Conservation (phyloP, 1,140 invertebrate genomes). For the Lepidurus packardi region DNA sequence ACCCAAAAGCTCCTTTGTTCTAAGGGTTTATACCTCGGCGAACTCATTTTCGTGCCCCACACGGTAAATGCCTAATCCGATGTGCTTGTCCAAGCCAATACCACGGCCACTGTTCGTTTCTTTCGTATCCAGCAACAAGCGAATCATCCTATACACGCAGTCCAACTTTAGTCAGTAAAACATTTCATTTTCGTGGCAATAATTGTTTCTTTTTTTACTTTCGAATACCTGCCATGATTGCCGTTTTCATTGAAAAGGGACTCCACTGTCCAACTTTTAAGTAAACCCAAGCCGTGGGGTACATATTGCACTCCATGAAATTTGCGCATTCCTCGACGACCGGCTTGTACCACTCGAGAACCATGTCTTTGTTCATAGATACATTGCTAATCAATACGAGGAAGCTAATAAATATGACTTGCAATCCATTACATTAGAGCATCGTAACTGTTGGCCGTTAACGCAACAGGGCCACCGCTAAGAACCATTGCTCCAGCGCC, state of each 20-base stretch:
- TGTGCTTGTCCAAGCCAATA: slow-evolving; percentile 33
- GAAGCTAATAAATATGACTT: neutral
- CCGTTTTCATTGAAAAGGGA: slow-evolving; percentile 26
- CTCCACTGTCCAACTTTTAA: slow-evolving; percentile 28
- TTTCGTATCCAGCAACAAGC: slow-evolving; percentile 32
- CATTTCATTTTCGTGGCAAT: neutral
- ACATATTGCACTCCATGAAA: slow-evolving; percentile 27
- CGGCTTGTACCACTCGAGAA: neutral
- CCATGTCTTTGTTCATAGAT: slow-evolving; percentile 26
- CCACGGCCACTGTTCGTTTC: neutral
- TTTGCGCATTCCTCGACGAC: neutral
- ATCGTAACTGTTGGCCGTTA: slow-evolving; percentile 34
- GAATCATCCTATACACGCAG: slow-evolving; percentile 28
- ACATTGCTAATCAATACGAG: neutral
- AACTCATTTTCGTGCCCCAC: slow-evolving; percentile 34
- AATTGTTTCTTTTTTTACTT: neutral
- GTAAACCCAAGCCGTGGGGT: slow-evolving; percentile 24
- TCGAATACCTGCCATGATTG: slow-evolving; percentile 28
- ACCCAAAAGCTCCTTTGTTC: neutral
- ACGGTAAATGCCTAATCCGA: slow-evolving; percentile 34
- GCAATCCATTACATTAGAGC: slow-evolving; percentile 28
- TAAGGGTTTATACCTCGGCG: slow-evolving; percentile 30
- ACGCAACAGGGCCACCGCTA: slow-evolving; percentile 22
- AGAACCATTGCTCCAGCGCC: slow-evolving; percentile 33
- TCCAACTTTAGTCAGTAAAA: neutral